Conservation (phyloP, 2,797 vertebrate species). For the Microctenopoma stevenorrisi region DNA sequence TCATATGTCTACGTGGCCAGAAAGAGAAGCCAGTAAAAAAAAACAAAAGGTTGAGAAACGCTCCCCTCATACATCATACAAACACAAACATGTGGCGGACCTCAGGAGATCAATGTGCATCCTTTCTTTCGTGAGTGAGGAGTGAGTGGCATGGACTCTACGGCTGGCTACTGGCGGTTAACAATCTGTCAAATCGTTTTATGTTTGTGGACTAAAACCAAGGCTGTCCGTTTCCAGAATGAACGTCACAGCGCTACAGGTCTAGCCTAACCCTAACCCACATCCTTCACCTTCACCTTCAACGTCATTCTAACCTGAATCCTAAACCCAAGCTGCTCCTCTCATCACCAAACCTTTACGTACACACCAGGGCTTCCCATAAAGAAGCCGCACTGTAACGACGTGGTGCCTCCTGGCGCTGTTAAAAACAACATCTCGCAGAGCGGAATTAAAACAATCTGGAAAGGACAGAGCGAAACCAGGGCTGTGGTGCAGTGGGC, state of each 20-base stretch:
- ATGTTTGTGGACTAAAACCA: not conserved
- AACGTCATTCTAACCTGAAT: not conserved
- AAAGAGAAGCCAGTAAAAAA: not conserved
- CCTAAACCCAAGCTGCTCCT: not conserved
- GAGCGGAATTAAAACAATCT: slow-evolving; percentile 34
- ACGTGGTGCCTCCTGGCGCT: slow-evolving; percentile 29
- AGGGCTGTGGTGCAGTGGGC: slow-evolving; percentile 19
- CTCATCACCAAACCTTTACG: slow-evolving; percentile 32
- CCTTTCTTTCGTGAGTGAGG: not conserved
- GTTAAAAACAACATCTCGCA: slow-evolving; percentile 47
- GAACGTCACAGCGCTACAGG: too few species aligned
- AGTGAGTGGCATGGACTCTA: too few species aligned
- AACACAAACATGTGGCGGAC: not conserved
- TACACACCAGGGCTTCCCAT: slow-evolving; percentile 53
- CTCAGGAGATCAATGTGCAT: too few species aligned
- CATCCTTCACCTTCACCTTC: not conserved
- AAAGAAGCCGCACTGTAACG: slow-evolving; percentile 46
- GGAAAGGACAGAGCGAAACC: slow-evolving; percentile 13
- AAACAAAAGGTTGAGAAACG: not conserved
- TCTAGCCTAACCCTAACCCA: too few species aligned
- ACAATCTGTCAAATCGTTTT: not conserved
- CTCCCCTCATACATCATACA: not conserved
- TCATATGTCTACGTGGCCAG: too few species aligned
- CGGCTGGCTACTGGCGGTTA: not conserved
- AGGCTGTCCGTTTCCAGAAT: too few species aligned